These are phyloP conservation scores for Drosophila orosa DNA, from an alignment of 1,140 invertebrate species.

Conservation along the genomic window DNA sequence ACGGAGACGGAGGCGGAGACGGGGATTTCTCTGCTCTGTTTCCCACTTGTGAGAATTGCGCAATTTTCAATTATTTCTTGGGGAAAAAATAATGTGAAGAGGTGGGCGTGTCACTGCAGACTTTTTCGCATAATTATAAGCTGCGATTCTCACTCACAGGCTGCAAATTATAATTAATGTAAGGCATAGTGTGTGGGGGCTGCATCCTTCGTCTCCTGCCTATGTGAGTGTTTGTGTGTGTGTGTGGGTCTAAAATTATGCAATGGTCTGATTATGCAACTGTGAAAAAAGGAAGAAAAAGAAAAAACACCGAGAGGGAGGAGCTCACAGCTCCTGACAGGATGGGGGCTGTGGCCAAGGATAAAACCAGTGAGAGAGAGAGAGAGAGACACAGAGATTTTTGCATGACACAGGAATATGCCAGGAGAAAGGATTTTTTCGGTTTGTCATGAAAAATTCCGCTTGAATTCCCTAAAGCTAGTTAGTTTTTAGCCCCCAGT, in stretches of 20 bases:
- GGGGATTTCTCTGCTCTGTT: slow-evolving; percentile 42
- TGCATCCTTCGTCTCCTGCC: not conserved
- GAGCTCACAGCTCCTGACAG: not conserved
- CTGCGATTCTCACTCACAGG: slow-evolving; percentile 71
- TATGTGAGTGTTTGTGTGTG: not conserved
- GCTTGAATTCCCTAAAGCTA: not conserved
- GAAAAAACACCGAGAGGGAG: not conserved
- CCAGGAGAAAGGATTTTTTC: not conserved
- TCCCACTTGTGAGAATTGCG: slow-evolving; percentile 81
- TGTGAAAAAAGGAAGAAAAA: slow-evolving; percentile 14
- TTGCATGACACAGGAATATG: slow-evolving; percentile 4
- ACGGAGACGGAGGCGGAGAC: not conserved
- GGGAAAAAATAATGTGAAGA: slow-evolving; percentile 13
- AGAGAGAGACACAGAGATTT: not conserved
- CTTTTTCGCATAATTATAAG: slow-evolving; percentile 76
- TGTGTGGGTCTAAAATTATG: slow-evolving; percentile 68
- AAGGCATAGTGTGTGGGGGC: slow-evolving; percentile 23
- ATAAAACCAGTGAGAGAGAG: slow-evolving; percentile 3
- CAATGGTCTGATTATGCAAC: slow-evolving; percentile 73
- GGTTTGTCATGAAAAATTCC: not conserved
- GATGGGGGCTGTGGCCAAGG: slow-evolving; percentile 10
- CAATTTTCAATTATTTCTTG: slow-evolving; percentile 79
- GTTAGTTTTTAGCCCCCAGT: not conserved
- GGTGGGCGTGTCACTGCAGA: slow-evolving; percentile 46
- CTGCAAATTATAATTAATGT: slow-evolving; percentile 72